Evolutionary conservation across 64 coral and sea anemone genomes (phyloP), one percentile per base, ranked within the genome.

Genomic region (Dendrophyllia cribrosa): DNA sequence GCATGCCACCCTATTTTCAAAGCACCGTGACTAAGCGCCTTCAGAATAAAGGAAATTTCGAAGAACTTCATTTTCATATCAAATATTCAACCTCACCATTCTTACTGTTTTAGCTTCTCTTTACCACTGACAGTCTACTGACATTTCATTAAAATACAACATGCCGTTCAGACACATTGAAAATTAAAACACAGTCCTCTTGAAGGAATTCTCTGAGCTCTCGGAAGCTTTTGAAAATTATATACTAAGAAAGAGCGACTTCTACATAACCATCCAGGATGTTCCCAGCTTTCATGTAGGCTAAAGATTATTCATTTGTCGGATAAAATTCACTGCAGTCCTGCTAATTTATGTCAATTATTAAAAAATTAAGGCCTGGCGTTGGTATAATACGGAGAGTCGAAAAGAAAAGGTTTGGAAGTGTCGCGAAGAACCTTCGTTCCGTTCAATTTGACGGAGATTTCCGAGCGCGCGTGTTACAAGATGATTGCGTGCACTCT

Each of bases 331-430:
- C 62, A 68, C 80, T 19, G 8, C 43, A 34, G 62, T 65, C 80
- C 59, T 22, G n/a, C 80, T 84, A 84, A 84, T 84, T 63, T 61
- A 84, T 51, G 44, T 84, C 80, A 84, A 84, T 84, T 84, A 67
- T 84, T 84, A 84, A 84, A 66, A 67, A 43, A 51, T 68, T 84
- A 50, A 63, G 58, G 17, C 20, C n/a, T 19, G 61, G 10, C 24
- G 16, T 43, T 34, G 25, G 4, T 17, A 63, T 8, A 45, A 16
- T 50, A 72, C 25, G 14, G 47, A 20, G 44, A 43, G 17, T 19
- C 22, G 34, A 60, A 63, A 65, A 82, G 25, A 47, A 65, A 84
- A n/a, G 17, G 80, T 4, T 49, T 11, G 23, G 7, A 46, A 68
- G 62, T 60, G 15, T 59, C 11, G n/a, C 13, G 22, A 23, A 59